Evolutionary conservation across 2,888 invertebrate species (phyloP).

Genomic region (Coenonympha arcania): DNA sequence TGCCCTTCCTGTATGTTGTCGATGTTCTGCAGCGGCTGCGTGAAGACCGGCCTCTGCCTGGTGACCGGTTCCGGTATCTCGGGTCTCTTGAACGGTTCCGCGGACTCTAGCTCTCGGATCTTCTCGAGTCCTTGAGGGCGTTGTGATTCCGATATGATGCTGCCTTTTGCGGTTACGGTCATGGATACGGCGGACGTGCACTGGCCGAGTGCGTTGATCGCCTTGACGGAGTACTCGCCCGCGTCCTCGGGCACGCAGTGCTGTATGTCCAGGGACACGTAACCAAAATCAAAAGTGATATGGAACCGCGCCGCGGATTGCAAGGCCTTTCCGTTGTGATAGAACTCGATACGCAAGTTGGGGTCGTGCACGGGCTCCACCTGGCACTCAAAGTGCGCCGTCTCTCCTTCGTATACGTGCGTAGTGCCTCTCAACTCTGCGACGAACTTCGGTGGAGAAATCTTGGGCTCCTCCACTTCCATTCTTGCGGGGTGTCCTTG

Average conservation of each 20-base stretch:
- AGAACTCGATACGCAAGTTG: constrained; percentile 90
- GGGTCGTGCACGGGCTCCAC: constrained; percentile 93
- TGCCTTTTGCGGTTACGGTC: constrained; percentile 86
- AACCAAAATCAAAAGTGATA: constrained; percentile 97
- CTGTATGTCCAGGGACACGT: constrained; percentile 94
- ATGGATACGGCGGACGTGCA: constrained; percentile 87
- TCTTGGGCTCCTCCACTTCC: constrained; percentile 86
- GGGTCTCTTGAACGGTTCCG: constrained; percentile 83
- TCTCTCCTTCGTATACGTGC: constrained; percentile 91
- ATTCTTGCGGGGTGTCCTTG: constrained; percentile 85
- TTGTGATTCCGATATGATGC: constrained; percentile 90
- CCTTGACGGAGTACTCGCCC: constrained; percentile 94
- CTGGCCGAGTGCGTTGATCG: constrained; percentile 92
- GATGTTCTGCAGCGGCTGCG: constrained; percentile 93
- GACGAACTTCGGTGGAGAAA: constrained; percentile 86
- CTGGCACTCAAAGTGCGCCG: constrained; percentile 96
- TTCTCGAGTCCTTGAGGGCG: constrained; percentile 96
- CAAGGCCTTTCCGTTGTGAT: constrained; percentile 92
- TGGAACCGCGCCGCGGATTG: constrained; percentile 93
- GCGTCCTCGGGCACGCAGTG: constrained; percentile 96
- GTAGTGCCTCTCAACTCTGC: constrained; percentile 90
- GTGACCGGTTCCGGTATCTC: constrained; percentile 87
- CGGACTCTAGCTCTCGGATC: constrained; percentile 89
- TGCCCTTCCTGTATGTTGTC: constrained; percentile 90
- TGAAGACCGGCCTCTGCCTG: constrained; percentile 93